These are phyloP conservation scores for Micromussa lordhowensis DNA, from an alignment of 92 coral and sea anemone species.

Conservation along the genomic window DNA sequence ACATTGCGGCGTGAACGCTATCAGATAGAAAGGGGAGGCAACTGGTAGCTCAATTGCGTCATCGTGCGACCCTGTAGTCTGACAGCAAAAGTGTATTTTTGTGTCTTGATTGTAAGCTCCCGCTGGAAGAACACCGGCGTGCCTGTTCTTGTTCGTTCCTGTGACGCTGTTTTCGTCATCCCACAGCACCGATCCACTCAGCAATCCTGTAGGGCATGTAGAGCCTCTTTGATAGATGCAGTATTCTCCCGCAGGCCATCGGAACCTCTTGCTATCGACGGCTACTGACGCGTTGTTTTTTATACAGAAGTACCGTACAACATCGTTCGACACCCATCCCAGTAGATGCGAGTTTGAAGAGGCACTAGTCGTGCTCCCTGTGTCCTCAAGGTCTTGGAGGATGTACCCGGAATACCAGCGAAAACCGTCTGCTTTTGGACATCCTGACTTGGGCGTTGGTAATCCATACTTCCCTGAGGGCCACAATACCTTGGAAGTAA, in stretches of 20 bases:
- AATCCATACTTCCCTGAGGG: constrained; percentile 40
- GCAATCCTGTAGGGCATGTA: constrained; percentile 62
- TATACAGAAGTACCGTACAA: constrained; percentile 70
- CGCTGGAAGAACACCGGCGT: constrained; percentile 67
- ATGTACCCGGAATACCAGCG: constrained; percentile 21
- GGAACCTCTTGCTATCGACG: constrained; percentile 19
- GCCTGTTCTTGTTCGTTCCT: constrained; percentile 48
- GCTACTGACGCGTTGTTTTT: constrained; percentile 47
- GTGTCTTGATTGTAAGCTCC: constrained; percentile 72
- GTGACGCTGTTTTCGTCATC: constrained; percentile 46
- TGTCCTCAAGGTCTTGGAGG: constrained; percentile 38
- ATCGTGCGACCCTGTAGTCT: constrained; percentile 9
- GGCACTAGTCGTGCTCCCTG: neutral
- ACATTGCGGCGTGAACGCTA: constrained; percentile 39
- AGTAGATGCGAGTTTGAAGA: constrained; percentile 49
- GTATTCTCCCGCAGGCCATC: constrained; percentile 81
- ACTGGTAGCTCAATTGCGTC: constrained; percentile 49
- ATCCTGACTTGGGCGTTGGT: constrained; percentile 32
- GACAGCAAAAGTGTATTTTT: constrained; percentile 51
- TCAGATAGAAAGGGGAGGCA: constrained; percentile 54
- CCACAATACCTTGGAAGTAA: constrained; percentile 5
- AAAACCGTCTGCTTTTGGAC: constrained; percentile 28
- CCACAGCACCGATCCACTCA: constrained; percentile 68
- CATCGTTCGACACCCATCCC: constrained; percentile 67
- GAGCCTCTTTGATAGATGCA: constrained; percentile 75